These are phyloP conservation scores for Drosophila miranda DNA, from an alignment of 1,140 invertebrate genomes.

Conservation along the genomic window DNA sequence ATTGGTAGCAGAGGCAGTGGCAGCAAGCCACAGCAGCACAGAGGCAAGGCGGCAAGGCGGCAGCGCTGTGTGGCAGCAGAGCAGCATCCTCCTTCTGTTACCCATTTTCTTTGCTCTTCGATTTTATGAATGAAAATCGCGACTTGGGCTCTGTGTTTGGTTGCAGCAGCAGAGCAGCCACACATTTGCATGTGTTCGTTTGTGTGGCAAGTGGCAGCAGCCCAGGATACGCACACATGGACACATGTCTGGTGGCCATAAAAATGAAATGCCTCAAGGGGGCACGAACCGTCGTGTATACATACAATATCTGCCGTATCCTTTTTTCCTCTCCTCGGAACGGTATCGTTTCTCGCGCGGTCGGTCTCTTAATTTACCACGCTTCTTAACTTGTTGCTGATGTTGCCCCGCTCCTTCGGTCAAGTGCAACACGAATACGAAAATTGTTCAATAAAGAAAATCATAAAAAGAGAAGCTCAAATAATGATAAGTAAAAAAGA, in stretches of 20 bases:
- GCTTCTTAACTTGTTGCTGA: slow-evolving; percentile 67
- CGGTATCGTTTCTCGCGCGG: slow-evolving; percentile 9
- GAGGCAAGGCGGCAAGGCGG: not conserved
- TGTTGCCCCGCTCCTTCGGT: slow-evolving; percentile 38
- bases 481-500: slow-evolving; percentile 27
- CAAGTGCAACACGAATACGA: slow-evolving; percentile 60
- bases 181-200: slow-evolving; percentile 58
- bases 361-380: slow-evolving; percentile 54
- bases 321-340: slow-evolving; percentile 56
- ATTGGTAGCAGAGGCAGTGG: slow-evolving; percentile 56
- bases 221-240: slow-evolving; percentile 42
- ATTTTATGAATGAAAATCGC: slow-evolving; percentile 77
- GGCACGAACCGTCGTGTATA: slow-evolving; percentile 27
- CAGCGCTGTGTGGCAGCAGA: slow-evolving; percentile 3
- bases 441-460: slow-evolving; percentile 59
- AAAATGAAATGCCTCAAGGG: slow-evolving; percentile 61
- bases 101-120: slow-evolving; percentile 74
- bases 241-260: slow-evolving; percentile 51
- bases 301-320: slow-evolving; percentile 5
- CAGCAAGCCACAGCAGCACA: not conserved
- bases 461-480: slow-evolving; percentile 38
- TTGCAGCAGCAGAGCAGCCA: slow-evolving; percentile 37
- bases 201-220: slow-evolving; percentile 6
- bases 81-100: slow-evolving; percentile 28
- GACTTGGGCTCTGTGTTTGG: slow-evolving; percentile 58